Evolutionary conservation across 2,113 vertebrate species (phyloP), one percentile per base, ranked within the genome.

Genomic region (Bufo gargarizans): DNA sequence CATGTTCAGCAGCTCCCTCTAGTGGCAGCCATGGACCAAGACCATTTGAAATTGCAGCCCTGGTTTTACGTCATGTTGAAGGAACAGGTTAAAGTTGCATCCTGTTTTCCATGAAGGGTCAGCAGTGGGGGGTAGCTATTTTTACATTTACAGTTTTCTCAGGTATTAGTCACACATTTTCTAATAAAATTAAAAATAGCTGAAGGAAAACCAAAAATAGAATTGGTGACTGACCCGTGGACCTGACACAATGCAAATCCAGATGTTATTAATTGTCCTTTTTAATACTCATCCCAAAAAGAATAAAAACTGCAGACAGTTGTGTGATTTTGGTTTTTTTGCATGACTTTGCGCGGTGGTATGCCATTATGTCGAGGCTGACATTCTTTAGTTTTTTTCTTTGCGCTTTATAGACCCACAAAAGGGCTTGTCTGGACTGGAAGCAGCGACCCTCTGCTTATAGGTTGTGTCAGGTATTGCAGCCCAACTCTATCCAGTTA

Each of bases 271-370:
- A 43, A 82, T 63, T 63, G 58, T 33, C 14, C 43, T 59, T 59
- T 45, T 47, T 63, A 82, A 61, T 45, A 22, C 56, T 4, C 56
- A 53, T 53, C 53, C 9, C 72, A 20, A n/a, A 12, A 22, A 16
- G 77, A n/a, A 19, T 22, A 79, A 81, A 61, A 56, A 81, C 10
- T 81, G 56, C 78, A 81, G 79, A 61, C 79, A 61, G 56, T 22
- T 81, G 22, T 61, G 17, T 58, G 58, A 81, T 19, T 16, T 33
- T 33, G 33, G 33, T 33, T 59, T 43, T 19, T 81, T 80, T 14
- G 53, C 13, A 6, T 43, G 53, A 14, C 43, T 63, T 59, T 61
- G 58, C 8, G 7, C 10, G 10, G 79, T 55, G 13, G 53, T 61
- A 17, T 81, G 17, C 47, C 61, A 45, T 81, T 59, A 58, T 81